Percentiles rank a stretch among this genome's conserved stretches.
Conservation (phyloP, 1,140 invertebrate genomes). For the Amphibalanus amphitrite region DNA sequence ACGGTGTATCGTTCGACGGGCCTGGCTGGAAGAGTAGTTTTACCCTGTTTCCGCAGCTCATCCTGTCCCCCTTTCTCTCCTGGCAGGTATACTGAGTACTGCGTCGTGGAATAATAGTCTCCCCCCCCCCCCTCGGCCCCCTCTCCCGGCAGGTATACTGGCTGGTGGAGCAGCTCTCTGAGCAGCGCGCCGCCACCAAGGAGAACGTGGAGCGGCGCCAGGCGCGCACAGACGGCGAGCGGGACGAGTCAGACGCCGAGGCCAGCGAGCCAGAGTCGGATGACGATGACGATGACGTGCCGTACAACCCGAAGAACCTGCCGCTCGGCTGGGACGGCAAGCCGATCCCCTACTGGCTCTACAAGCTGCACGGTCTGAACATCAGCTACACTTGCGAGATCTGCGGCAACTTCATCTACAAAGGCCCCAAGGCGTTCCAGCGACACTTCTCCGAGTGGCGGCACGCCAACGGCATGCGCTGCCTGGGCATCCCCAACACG, state of each 20-base stretch:
- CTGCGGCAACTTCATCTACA: constrained; percentile 98
- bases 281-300: constrained; percentile 79
- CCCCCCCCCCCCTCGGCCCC: too few relatives aligned
- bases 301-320: constrained; percentile 98
- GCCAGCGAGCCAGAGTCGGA: constrained; percentile 66
- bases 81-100: too few relatives aligned
- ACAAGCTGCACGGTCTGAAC: constrained; percentile 96
- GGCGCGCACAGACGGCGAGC: constrained; percentile 84
- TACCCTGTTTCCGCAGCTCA: too few relatives aligned
- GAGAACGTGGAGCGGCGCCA: constrained; percentile 98
- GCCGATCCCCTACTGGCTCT: constrained; percentile 98
- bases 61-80: too few relatives aligned
- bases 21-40: too few relatives aligned
- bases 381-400: constrained; percentile 99
- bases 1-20: too few relatives aligned
- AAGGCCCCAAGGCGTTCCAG: constrained; percentile 99
- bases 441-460: constrained; percentile 99
- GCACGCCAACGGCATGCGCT: constrained; percentile 98
- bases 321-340: constrained; percentile 99
- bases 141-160: constrained; percentile 29
- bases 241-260: constrained; percentile 82
- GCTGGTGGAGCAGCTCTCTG: constrained; percentile 59
- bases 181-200: constrained; percentile 74
- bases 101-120: too few relatives aligned
- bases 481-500: constrained; percentile 96